Percentiles rank a stretch among this genome's conserved stretches.
These are phyloP conservation scores for Listronotus oregonensis DNA, from an alignment of 1,140 invertebrate genomes.

Conservation along the genomic window DNA sequence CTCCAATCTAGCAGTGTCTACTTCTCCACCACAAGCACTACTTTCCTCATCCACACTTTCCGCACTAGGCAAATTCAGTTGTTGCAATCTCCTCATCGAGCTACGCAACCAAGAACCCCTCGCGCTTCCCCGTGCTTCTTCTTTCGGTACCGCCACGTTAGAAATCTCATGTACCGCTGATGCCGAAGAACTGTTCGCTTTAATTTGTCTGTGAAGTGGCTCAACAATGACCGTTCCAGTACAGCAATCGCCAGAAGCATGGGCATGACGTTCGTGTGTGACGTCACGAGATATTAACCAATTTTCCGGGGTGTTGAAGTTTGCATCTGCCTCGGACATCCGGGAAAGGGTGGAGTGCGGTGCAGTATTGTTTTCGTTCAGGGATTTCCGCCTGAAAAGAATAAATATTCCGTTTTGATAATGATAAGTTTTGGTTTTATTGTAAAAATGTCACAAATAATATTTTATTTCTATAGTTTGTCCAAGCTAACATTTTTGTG, in stretches of 20 bases:
- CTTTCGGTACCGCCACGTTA: conserved; percentile 26
- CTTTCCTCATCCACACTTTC: conserved; percentile 5
- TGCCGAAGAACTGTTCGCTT: conserved; percentile 34
- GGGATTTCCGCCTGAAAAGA: conserved; percentile 26
- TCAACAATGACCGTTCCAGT: conserved; percentile 49
- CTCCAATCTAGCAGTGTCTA: not conserved
- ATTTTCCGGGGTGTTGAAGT: conserved; percentile 18
- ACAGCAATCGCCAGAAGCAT: conserved; percentile 44
- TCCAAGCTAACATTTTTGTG: no score
- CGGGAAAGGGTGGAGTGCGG: conserved; percentile 7
- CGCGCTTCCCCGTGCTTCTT: conserved; percentile 14
- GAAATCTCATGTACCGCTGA: conserved; percentile 29
- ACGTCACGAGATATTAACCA: conserved; percentile 34
- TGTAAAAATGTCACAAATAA: not conserved
- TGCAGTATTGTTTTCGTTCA: conserved; percentile 15
- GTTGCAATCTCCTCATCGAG: conserved; percentile 53
- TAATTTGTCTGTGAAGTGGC: conserved; percentile 23
- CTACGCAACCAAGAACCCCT: conserved; percentile 50
- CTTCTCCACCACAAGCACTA: not conserved
- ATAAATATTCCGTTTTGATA: not conserved
- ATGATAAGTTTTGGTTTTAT: not conserved
- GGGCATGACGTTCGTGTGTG: conserved; percentile 39
- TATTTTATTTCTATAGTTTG: not conserved
- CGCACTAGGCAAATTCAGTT: conserved; percentile 44
- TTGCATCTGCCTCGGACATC: conserved; percentile 26